Conservation (phyloP, 2,113 vertebrate genomes). For the Naja naja region DNA sequence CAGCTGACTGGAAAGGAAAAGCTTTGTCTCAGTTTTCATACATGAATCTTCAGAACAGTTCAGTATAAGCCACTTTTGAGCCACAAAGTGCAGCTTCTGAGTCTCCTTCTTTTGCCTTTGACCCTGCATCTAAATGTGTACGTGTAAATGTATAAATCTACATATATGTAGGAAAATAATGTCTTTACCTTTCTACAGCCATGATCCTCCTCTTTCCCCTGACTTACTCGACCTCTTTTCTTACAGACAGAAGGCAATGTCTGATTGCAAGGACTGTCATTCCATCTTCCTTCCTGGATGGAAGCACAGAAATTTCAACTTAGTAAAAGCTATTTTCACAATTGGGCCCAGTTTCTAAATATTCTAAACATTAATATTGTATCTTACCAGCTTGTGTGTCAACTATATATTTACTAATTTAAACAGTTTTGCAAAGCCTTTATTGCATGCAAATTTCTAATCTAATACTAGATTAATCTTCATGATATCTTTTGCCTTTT, state of each 20-base stretch:
- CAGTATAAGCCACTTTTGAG: not conserved
- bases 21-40: not conserved
- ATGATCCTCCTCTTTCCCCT: conserved; percentile 80
- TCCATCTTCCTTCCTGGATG: conserved; percentile 92
- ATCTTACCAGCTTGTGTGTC: not conserved
- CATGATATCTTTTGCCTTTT: not conserved
- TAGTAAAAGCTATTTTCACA: not conserved
- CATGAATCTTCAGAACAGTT: not conserved
- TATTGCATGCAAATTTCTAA: not conserved
- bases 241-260: conserved; percentile 95
- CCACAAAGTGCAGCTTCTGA: not conserved
- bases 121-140: no score
- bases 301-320: not conserved
- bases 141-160: not conserved
- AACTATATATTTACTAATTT: not conserved
- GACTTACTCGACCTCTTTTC: conserved; percentile 82
- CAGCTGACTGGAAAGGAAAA: not conserved
- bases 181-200: conserved; percentile 84
- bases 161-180: not conserved
- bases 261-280: conserved; percentile 93
- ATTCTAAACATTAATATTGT: not conserved
- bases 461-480: not conserved
- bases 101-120: not conserved
- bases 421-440: not conserved
- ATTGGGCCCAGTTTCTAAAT: not conserved